Conservation (phyloP, 1,140 invertebrate species). For the Brachionus rotundiformis region DNA sequence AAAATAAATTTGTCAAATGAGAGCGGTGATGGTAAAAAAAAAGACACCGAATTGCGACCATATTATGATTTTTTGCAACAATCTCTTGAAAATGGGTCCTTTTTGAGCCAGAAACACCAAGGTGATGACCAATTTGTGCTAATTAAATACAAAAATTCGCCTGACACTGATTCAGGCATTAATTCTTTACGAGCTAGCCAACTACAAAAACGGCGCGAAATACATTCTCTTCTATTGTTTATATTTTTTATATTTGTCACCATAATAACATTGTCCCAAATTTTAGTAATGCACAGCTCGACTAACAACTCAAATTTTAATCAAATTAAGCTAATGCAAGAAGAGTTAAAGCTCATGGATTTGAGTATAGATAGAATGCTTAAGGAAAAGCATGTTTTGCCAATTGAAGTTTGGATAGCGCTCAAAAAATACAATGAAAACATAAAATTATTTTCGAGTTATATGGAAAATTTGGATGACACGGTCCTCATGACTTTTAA, state of each 20-base stretch:
- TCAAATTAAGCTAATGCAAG: conserved; percentile 51
- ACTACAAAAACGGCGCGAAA: conserved; percentile 39
- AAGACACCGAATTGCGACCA: background rate
- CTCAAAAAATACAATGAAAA: conserved; percentile 42
- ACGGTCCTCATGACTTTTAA: background rate
- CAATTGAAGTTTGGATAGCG: conserved; percentile 8
- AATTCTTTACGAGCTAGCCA: conserved; percentile 14
- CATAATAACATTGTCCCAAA: conserved; percentile 48
- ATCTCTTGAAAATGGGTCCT: background rate
- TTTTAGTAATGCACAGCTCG: conserved; percentile 46
- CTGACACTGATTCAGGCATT: background rate
- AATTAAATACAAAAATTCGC: conserved; percentile 6
- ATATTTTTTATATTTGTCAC: conserved; percentile 48
- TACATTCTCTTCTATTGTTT: conserved; percentile 30
- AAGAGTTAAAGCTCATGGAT: conserved; percentile 49
- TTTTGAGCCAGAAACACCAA: background rate
- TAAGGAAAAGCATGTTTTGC: conserved; percentile 35
- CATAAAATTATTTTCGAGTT: conserved; percentile 15
- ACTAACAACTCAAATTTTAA: conserved; percentile 35
- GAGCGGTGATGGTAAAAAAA: background rate
- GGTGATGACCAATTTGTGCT: background rate
- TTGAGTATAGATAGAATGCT: conserved; percentile 48
- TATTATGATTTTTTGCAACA: conserved; percentile 30
- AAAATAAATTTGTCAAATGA: background rate
- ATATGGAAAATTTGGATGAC: background rate